Evolutionary conservation across 2,797 vertebrate genomes (phyloP), one percentile per base, ranked within the genome.

Genomic region (Spheniscus humboldti): DNA sequence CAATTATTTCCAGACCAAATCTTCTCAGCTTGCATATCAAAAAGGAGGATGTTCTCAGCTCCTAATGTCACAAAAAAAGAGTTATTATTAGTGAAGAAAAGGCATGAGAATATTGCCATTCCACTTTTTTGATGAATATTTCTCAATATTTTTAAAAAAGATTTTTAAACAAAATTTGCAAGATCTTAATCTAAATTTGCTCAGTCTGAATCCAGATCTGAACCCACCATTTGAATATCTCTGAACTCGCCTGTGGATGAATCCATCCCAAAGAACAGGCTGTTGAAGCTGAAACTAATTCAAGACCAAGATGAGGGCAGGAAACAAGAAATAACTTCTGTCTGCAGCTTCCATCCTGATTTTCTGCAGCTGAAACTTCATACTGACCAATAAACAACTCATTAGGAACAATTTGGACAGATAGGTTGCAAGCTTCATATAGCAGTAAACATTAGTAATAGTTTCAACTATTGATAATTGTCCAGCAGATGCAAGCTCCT

Each of bases 1-100:
- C 77, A 82, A 45, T 86, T 91, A 22, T 74, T 97, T 97, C 95
- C 83, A 94, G 91, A 92, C 79, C 13, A 18, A 68, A 71, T 89
- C 69, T 79, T 81, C 63, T 93, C 93, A 85, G 75, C 30, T 82
- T 53, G 31, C 13, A 48, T 79, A 77, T 73, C 67, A 69, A 67
- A 92, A 93, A 90, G 41, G 63, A 94, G 39, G 56, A 92, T 71
- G 7, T 66, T 86, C 55, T 60, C 47, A 19, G 33, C 48, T 90
- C 45, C 15, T 41, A 80, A 64, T 86, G 24, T 60, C 68, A 90
- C 19, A 30, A 66, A 67, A 83, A 25, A 1, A 53, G 24, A 80
- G 22, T 48, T 74, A 45, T 43, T 90, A 66, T 15, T 37, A 37
- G 27, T 27, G 45, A 57, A 91, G 45, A 90, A 84, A 25, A 79